Percentiles rank a stretch among this genome's conserved stretches.
These are phyloP conservation scores for Hippoglossus hippoglossus DNA, from an alignment of 2,797 vertebrate species.

Conservation along the genomic window DNA sequence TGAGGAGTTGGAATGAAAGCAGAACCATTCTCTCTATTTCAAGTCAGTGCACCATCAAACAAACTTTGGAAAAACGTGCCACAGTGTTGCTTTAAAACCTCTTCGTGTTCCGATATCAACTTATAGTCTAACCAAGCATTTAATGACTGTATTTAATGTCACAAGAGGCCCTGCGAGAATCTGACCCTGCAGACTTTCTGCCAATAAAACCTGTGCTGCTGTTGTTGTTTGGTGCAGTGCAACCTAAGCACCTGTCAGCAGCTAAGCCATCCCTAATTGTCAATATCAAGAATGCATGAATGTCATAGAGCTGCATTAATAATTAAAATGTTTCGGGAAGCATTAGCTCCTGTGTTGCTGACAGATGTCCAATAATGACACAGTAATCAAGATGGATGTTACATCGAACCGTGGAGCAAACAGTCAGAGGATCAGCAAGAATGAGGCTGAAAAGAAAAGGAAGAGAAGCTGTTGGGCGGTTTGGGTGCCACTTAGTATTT, in stretches of 20 bases:
- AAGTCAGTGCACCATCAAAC: too few species aligned
- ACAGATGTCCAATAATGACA: slow-evolving; percentile 53
- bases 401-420: slow-evolving; percentile 10
- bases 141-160: neutral
- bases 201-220: slow-evolving; percentile 24
- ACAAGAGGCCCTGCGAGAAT: slow-evolving; percentile 29
- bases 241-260: slow-evolving; percentile 26
- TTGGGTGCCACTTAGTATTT: neutral
- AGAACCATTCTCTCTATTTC: too few species aligned
- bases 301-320: slow-evolving; percentile 46
- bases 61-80: too few species aligned
- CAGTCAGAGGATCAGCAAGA: slow-evolving; percentile 18
- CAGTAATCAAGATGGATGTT: slow-evolving; percentile 27
- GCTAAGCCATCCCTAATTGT: slow-evolving; percentile 28
- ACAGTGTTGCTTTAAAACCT: too few species aligned
- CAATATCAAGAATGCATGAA: slow-evolving; percentile 34
- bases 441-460: neutral
- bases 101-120: too few species aligned
- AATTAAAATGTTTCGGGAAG: slow-evolving; percentile 52
- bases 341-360: slow-evolving; percentile 42
- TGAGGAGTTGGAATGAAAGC: too few species aligned
- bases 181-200: slow-evolving; percentile 23
- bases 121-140: too few species aligned
- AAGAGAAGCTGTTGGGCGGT: neutral
- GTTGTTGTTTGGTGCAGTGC: slow-evolving; percentile 17